Evolutionary conservation across 2,888 invertebrate species (phyloP).

Genomic region (Kuschelorhynchus macadamiae): DNA sequence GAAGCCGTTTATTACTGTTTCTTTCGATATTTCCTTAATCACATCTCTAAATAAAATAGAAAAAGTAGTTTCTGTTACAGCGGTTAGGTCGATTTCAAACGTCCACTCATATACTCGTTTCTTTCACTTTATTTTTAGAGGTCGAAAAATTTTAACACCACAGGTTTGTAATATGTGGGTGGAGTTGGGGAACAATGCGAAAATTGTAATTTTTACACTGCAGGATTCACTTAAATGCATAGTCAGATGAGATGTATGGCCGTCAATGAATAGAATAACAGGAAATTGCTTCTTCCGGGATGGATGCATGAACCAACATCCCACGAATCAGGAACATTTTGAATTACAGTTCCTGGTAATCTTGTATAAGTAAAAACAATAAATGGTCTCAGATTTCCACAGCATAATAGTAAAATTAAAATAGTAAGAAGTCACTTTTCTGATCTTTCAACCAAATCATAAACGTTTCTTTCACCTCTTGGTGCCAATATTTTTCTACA

Average conservation of each 20-base stretch:
- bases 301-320: neutral
- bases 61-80: neutral
- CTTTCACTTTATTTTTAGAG: neutral
- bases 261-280: conserved; percentile 65
- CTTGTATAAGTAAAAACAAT: neutral
- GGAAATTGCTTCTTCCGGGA: conserved; percentile 42
- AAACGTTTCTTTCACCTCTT: neutral
- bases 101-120: neutral
- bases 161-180: neutral
- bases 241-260: conserved; percentile 52
- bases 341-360: neutral
- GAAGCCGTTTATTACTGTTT: neutral
- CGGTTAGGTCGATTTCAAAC: neutral
- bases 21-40: neutral
- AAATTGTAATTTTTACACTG: conserved; percentile 46
- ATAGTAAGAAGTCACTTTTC: neutral
- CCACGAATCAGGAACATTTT: neutral
- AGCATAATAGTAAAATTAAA: neutral
- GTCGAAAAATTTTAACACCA: neutral
- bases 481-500: neutral
- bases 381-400: neutral
- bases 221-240: conserved; percentile 59
- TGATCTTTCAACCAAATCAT: neutral
- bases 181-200: conserved; percentile 1
- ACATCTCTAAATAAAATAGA: neutral